Base-by-base conservation (phyloP, 2,797 vertebrate genomes). In the Chaenodraco wilsoni region DNA sequence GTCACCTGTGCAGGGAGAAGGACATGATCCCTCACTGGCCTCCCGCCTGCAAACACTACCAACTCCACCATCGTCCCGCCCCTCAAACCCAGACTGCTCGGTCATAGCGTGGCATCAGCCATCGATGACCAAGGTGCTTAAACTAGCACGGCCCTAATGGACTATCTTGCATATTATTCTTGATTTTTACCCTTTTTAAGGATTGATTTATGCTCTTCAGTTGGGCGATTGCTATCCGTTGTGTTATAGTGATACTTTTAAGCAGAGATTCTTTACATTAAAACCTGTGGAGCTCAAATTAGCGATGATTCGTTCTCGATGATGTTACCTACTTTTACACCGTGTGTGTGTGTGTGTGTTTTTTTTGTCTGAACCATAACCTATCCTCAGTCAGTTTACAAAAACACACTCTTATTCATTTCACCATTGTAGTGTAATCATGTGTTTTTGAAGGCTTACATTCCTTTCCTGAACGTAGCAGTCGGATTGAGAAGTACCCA, bases 361-460 rank as follows among this genome's bases (percentile, higher is more conserved):
- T 80, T n/a, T n/a, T n/a, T 69, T 78, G 66, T 85, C 79, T 87
- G 17, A 71, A 48, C 0, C 0, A 65, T 46, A n/a, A 76, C 61
- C 76, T 82, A 79, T 85, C 87, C 76, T 41, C 10, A 40, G 69
- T 63, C 11, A 21, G 46, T 78, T 87, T 70, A 74, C 31, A 54
- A 52, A 37, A 82, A 73, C 72, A 60, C 55, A 17, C 33, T 59
- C 23, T 27, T 68, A 64, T 69, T 72, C 43, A 56, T 80, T 65
- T 57, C 48, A 46, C 21, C 1, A 3, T 72, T 72, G 3, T 27
- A 3, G 23, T 27, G 23, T 27, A 27, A 27, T 27, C 23, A 27
- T 27, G 3, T 27, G 9, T 5, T n/a, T 69, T 69, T 48, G 15
- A 41, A 5, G 11, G 31, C n/a, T 57, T 49, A 46, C 63, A 68